Percentiles rank a stretch among this genome's conserved stretches.
These are phyloP conservation scores for Brachyalestes nurse DNA, from an alignment of 2,797 vertebrate species.

Conservation along the genomic window DNA sequence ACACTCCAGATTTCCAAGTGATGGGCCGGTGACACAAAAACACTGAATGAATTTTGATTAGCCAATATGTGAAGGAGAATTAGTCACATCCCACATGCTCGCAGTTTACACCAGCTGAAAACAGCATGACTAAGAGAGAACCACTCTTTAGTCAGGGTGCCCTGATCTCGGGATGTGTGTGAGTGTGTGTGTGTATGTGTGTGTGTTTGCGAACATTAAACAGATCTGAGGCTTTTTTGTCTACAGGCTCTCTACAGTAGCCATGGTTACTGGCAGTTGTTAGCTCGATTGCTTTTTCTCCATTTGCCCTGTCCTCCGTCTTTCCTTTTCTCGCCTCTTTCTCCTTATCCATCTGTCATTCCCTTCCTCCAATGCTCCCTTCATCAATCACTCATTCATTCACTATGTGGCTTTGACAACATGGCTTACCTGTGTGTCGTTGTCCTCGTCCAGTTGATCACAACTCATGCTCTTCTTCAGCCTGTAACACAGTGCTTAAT, in stretches of 20 bases:
- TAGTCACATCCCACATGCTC: conserved; percentile 55
- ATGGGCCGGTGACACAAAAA: conserved; percentile 38
- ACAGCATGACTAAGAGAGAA: conserved; percentile 35
- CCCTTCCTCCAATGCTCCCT: too few relatives aligned
- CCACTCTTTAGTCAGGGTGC: conserved; percentile 35
- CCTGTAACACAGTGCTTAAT: conserved; percentile 35
- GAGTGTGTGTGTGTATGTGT: neutral
- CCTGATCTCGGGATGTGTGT: conserved; percentile 8
- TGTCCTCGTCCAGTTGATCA: conserved; percentile 41
- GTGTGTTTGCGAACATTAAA: neutral
- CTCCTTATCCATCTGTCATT: neutral
- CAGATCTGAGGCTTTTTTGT: conserved; percentile 32
- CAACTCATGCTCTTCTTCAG: conserved; percentile 48
- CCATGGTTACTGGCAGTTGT: conserved; percentile 48
- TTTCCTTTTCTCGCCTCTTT: neutral
- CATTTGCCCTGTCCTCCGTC: neutral
- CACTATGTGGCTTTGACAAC: neutral
- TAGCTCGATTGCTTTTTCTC: conserved; percentile 18
- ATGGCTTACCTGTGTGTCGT: conserved; percentile 41
- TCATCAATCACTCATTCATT: neutral
- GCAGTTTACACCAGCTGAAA: conserved; percentile 25
- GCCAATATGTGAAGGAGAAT: conserved; percentile 41
- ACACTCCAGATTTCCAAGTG: conserved; percentile 24
- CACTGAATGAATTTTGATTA: conserved; percentile 48
- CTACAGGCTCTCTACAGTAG: conserved; percentile 32